Percentiles rank a stretch among this genome's conserved stretches.
These are phyloP conservation scores for Odobenus rosmarus DNA, from an alignment of 2,113 vertebrate species.

Conservation along the genomic window DNA sequence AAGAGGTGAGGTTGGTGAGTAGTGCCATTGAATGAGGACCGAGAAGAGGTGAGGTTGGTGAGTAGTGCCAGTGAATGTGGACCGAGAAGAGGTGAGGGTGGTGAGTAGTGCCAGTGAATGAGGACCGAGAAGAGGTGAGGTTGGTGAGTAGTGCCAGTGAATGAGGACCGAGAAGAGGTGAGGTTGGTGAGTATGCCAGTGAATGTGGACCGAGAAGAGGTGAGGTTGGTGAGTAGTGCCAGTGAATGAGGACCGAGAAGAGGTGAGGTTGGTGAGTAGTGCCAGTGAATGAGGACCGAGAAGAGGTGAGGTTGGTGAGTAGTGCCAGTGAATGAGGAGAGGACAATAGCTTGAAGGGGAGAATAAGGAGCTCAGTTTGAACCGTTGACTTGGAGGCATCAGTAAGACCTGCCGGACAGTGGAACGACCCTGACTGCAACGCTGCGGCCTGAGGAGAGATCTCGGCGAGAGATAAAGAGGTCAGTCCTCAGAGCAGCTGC, in stretches of 20 bases:
- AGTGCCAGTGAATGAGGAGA: neutral
- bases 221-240: neutral
- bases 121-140: neutral
- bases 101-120: too few relatives aligned
- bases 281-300: neutral
- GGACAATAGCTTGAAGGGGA: neutral
- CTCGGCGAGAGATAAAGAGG: neutral
- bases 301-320: neutral
- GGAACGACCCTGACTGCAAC: neutral
- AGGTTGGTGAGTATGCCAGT: neutral
- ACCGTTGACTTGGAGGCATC: neutral
- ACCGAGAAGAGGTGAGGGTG: too few relatives aligned
- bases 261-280: neutral
- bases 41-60: too few relatives aligned
- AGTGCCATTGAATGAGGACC: neutral
- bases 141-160: neutral
- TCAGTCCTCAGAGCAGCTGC: slow-evolving; percentile 53
- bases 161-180: neutral
- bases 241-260: neutral
- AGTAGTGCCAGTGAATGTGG: too few relatives aligned
- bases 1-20: neutral
- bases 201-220: neutral
- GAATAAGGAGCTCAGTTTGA: neutral
- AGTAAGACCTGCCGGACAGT: neutral
- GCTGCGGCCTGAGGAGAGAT: neutral